phyloP scores from a whole-genome alignment of 2,888 invertebrate species.

The Spisula solida region DNA sequence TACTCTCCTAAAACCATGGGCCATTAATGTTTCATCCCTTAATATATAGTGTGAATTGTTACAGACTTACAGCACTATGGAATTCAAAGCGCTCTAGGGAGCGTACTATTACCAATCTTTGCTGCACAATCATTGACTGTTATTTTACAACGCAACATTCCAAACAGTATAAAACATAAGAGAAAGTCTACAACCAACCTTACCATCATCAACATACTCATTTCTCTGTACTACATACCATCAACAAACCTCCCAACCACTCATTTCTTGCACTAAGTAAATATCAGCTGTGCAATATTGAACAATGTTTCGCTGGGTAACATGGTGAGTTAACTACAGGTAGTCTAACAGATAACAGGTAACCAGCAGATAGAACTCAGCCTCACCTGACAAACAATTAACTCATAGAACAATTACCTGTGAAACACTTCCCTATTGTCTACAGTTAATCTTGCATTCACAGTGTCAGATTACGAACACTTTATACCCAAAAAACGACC shows the following conservation, averaged over 20 bases:
- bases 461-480: not conserved
- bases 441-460: conserved; percentile 15
- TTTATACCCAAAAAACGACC: not conserved
- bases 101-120: no score
- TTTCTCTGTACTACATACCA: not conserved
- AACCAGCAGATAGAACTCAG: not conserved
- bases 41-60: no score
- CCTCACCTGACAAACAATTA: conserved; percentile 7
- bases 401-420: conserved; percentile 15
- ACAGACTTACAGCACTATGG: no score
- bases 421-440: conserved; percentile 2
- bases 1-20: no score
- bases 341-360: conserved; percentile 8
- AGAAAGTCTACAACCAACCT: not conserved
- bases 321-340: not conserved
- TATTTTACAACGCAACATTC: not conserved
- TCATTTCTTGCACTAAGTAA: not conserved
- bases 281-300: not conserved
- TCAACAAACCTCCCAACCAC: not conserved
- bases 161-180: not conserved
- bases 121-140: not conserved
- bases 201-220: not conserved
- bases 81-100: no score
- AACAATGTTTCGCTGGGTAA: not conserved
- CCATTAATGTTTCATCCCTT: no score